Evolutionary conservation across 2,888 invertebrate species (phyloP), one percentile per base, ranked within the genome.

Genomic region (Aleiodes testaceus): DNA sequence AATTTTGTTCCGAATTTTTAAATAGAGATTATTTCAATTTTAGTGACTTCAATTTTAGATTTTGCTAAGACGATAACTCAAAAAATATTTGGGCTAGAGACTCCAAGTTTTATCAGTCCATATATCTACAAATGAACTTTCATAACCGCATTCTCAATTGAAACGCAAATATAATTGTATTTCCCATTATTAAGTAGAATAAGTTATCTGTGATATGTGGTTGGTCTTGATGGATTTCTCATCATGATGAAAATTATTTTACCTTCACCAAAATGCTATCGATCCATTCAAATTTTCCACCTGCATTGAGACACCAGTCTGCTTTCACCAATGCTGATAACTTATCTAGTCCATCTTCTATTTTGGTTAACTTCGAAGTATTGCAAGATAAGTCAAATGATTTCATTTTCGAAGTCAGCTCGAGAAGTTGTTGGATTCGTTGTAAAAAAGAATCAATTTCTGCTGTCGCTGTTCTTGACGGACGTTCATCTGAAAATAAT

Each of bases 261-360:
- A 92, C 92, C 89, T 95, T 95, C 0, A 97, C 93, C 66, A 97
- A 90, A 77, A 95, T 88, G 12, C 96, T 96, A 87, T 97, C 96
- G 14, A 97, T 92, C 95, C 97, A 97, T 88, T 97, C 96, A 84
- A 97, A 97, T 86, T 93, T 94, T 4, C 97, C 97, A n/a, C 95
- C 95, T 0, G 93, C 92, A 79, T 93, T 94, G 2, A 94, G 88
- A 7, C 92, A 91, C 42, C 90, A 90, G 3, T 91, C 90, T 53
- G 89, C 88, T 53, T 88, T 84, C 0, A 91, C 89, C 79, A 88
- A 88, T 0, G 76, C 76, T 63, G 86, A 81, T 68, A 92, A 84
- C 63, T 85, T 86, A 7, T 81, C 79, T 72, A 91, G 84, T 70
- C 84, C 86, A 7, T 72, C 77, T 49, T 84, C 74, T 22, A 89